Evolutionary conservation across 2,888 invertebrate species (phyloP), one percentile per base, ranked within the genome.

Genomic region (Drosophila nigricruria): DNA sequence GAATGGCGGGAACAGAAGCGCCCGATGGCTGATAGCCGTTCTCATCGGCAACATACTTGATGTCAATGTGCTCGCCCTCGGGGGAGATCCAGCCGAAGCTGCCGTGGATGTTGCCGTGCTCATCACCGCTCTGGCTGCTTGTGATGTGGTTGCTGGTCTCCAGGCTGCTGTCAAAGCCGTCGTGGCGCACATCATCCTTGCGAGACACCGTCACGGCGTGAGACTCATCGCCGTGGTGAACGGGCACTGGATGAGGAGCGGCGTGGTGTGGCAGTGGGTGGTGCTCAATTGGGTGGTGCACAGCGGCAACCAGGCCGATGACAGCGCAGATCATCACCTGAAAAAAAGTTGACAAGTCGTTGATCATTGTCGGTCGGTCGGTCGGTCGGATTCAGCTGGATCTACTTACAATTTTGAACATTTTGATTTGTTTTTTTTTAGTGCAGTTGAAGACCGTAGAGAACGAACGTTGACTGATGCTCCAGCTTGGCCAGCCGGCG

Each of bases 41-140:
- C 73, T 92, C 91, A 70, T 92, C 81, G 69, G 92, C 92, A 27
- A 86, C 73, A 69, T 90, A 92, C 18, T 47, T 43, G 5, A 92
- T 71, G 2, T 78, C 65, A 20, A 92, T 57, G 14, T 82, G 83
- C 30, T 76, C 77, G 12, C 92, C 92, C 63, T 92, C 90, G 63
- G 92, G 92, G 0, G 91, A 84, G 12, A 86, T 45, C 82, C 86
- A 92, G 50, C 62, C 62, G 45, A 70, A 92, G n/a, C 58, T 69
- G 18, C 92, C 92, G 18, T 91, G 79, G 18, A 85, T 81, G 50
- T 88, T 88, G 62, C 89, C 91, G 12, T 91, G 81, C n/a, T 64
- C 88, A 77, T 92, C 90, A 23, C 91, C 91, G n/a, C 60, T 57
- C 18, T 85, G 77, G 0, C 67, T 38, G 25, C 84, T 76, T 0